Conservation (phyloP, 2,797 vertebrate genomes). For the Tympanoctomys barrerae region DNA sequence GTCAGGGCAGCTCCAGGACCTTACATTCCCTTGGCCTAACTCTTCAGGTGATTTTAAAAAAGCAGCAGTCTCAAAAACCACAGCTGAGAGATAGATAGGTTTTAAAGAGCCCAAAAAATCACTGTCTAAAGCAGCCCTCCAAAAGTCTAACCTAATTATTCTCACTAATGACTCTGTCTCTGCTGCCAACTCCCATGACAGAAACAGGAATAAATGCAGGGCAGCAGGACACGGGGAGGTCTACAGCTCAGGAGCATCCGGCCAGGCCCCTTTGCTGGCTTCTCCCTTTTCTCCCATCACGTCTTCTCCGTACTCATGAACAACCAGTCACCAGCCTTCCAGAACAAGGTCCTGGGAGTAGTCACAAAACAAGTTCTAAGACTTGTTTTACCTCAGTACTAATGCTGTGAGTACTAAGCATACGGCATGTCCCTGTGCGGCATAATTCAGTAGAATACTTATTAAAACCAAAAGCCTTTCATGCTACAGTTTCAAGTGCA, state of each 20-base stretch:
- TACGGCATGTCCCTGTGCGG: neutral
- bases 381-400: neutral
- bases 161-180: neutral
- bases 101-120: neutral
- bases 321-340: neutral
- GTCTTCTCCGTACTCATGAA: neutral
- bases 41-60: neutral
- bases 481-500: neutral
- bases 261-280: neutral
- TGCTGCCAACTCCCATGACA: neutral
- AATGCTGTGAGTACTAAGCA: neutral
- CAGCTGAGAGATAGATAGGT: neutral
- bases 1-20: neutral
- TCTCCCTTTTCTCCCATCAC: neutral
- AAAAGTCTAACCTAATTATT: neutral
- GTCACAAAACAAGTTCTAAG: neutral
- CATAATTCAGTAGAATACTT: neutral
- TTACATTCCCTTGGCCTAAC: neutral
- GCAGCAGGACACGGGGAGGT: fast-evolving
- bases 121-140: neutral
- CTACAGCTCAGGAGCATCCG: neutral
- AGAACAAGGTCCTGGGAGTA: neutral
- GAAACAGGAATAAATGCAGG: neutral
- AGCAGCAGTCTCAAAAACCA: neutral
- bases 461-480: neutral